Conservation (phyloP, 2,888 invertebrate genomes). For the Apodemia zela region DNA sequence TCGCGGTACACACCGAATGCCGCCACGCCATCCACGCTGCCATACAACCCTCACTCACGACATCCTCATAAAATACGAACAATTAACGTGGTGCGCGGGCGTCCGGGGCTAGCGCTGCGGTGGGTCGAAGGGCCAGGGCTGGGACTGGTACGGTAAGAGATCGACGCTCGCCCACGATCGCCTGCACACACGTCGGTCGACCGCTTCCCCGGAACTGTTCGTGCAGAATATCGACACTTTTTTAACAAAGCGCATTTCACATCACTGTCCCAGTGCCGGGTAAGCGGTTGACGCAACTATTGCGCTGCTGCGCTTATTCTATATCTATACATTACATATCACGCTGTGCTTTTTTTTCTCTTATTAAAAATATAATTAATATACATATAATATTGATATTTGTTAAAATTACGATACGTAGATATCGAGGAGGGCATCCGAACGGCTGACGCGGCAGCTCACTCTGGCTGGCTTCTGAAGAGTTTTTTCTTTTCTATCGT, state of each 20-base stretch:
- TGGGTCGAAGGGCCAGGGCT: slow-evolving; percentile 42
- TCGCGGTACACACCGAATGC: slow-evolving; percentile 61
- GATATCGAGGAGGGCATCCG: slow-evolving; percentile 76
- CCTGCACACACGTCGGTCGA: slow-evolving; percentile 36
- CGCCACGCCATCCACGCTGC: slow-evolving; percentile 58
- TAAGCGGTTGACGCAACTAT: slow-evolving; percentile 38
- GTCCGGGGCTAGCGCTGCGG: slow-evolving; percentile 58
- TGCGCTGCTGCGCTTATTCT: slow-evolving; percentile 60
- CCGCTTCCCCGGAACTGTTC: slow-evolving; percentile 32
- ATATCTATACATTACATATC: slow-evolving; percentile 79
- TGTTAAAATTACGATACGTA: slow-evolving; percentile 78
- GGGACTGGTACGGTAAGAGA: slow-evolving; percentile 40
- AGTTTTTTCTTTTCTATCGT: slow-evolving; percentile 94
- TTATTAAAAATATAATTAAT: slow-evolving; percentile 78
- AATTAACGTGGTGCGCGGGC: slow-evolving; percentile 57
- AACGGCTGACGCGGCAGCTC: slow-evolving; percentile 68
- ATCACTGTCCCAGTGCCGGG: slow-evolving; percentile 37
- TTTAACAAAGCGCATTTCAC: slow-evolving; percentile 45
- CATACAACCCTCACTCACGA: slow-evolving; percentile 42
- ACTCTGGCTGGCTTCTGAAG: slow-evolving; percentile 86
- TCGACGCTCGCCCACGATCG: slow-evolving; percentile 52
- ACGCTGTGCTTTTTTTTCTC: slow-evolving; percentile 79
- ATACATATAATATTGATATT: slow-evolving; percentile 79
- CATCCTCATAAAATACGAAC: slow-evolving; percentile 48
- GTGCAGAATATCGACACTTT: slow-evolving; percentile 42